phyloP scores from a whole-genome alignment of 2,888 invertebrate species.

The Muscina levida region DNA sequence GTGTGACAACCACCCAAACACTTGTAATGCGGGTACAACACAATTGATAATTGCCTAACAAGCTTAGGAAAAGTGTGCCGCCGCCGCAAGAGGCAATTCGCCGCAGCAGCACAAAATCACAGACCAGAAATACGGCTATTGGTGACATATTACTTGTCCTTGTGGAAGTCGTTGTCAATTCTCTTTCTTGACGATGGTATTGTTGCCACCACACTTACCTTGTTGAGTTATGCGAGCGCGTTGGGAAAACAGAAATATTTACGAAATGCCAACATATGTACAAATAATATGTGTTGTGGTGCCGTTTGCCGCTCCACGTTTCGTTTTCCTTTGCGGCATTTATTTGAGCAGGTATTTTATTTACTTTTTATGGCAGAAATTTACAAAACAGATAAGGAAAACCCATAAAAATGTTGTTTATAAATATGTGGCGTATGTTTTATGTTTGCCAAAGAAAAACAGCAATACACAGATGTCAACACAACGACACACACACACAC shows the following conservation, averaged over 20 bases:
- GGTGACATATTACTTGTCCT: constrained; percentile 46
- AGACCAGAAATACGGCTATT: constrained; percentile 43
- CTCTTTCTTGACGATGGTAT: background rate
- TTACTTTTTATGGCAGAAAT: constrained; percentile 49
- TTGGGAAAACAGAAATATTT: constrained; percentile 28
- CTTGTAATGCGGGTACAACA: constrained; percentile 9
- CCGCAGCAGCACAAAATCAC: background rate
- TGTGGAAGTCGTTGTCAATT: constrained; percentile 5
- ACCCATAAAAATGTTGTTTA: constrained; percentile 43
- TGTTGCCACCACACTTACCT: background rate
- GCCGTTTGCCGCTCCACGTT: background rate
- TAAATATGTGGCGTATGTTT: constrained; percentile 35
- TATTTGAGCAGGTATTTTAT: constrained; percentile 52
- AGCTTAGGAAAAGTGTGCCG: constrained; percentile 16
- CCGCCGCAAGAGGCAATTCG: background rate
- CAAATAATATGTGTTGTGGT: constrained; percentile 32
- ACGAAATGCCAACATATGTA: constrained; percentile 30
- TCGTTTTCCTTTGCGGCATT: constrained; percentile 20
- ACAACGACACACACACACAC: background rate
- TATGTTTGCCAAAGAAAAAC: constrained; percentile 47
- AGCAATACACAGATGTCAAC: background rate
- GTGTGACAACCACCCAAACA: background rate
- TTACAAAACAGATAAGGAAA: constrained; percentile 36
- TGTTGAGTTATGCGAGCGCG: constrained; percentile 21
- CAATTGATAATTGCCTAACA: constrained; percentile 40